Evolutionary conservation across 1,140 invertebrate species (phyloP).

Genomic region (Sweltsa coloradensis): DNA sequence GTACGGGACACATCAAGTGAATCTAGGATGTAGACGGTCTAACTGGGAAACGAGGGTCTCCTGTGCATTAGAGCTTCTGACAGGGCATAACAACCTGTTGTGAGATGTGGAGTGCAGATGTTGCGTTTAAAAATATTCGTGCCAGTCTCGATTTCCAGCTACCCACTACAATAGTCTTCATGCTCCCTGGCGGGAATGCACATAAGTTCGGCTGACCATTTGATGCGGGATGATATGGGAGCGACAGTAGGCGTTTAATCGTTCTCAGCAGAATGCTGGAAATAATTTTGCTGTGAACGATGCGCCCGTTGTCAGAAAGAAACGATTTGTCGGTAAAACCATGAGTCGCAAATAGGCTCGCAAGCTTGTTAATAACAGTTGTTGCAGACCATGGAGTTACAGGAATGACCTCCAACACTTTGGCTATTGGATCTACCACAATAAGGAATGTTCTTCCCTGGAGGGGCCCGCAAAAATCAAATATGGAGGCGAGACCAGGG

Average conservation of each 20-base stretch:
- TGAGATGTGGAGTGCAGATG: no score
- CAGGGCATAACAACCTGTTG: no score
- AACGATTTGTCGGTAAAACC: constrained; percentile 13
- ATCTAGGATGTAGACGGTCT: no score
- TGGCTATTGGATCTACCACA: constrained; percentile 25
- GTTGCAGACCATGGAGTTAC: background rate
- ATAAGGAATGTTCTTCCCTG: constrained; percentile 21
- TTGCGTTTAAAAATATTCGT: constrained; percentile 1
- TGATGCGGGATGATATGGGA: constrained; percentile 25
- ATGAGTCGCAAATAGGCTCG: background rate
- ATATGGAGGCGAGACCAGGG: constrained; percentile 21
- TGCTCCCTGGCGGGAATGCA: background rate
- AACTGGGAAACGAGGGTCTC: no score
- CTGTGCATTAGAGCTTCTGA: no score
- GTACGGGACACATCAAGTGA: no score
- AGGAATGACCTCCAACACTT: constrained; percentile 21
- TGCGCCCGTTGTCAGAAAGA: constrained; percentile 15
- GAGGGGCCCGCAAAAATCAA: constrained; percentile 26
- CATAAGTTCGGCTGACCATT: constrained; percentile 26
- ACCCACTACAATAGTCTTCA: background rate
- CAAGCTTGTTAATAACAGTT: background rate
- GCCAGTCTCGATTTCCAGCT: background rate
- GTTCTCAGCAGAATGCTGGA: constrained; percentile 21
- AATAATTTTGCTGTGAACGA: constrained; percentile 19
- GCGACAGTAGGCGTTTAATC: constrained; percentile 20